Evolutionary conservation across 2,113 vertebrate species (phyloP).

Genomic region (Pseudopipra pipra): DNA sequence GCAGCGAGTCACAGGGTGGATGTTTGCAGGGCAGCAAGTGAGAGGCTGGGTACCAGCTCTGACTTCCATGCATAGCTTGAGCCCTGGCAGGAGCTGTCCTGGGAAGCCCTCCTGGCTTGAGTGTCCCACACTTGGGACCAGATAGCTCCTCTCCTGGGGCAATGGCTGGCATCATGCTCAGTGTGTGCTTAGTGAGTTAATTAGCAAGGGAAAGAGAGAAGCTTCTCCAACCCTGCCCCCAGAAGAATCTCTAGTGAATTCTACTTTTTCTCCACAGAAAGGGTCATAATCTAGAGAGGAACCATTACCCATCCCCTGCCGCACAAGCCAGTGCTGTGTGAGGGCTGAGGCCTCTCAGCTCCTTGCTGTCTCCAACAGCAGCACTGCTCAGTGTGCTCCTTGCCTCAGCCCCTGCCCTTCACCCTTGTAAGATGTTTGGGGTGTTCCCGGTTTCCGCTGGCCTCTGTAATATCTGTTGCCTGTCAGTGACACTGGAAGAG

Average conservation of each 20-base stretch:
- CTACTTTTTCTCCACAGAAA: neutral
- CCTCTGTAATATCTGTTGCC: neutral
- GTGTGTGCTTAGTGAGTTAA: neutral
- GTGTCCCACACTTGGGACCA: neutral
- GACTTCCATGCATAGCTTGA: neutral
- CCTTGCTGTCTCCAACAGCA: neutral
- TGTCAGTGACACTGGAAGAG: neutral
- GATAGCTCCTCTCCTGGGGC: neutral
- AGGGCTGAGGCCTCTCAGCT: neutral
- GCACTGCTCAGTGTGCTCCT: neutral
- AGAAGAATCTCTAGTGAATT: neutral
- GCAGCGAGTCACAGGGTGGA: neutral
- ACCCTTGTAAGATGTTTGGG: neutral
- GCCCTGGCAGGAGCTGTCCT: neutral
- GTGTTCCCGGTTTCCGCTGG: neutral
- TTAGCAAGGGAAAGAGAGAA: neutral
- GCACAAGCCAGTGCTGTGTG: rapidly evolving
- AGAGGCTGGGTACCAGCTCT: neutral
- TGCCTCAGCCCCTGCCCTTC: neutral
- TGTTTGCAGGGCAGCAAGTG: neutral
- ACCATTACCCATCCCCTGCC: rapidly evolving
- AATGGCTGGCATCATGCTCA: neutral
- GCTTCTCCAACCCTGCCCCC: neutral
- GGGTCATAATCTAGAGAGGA: neutral
- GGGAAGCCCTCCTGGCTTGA: rapidly evolving